These are phyloP conservation scores for Disparrhopalites patrizii DNA, from an alignment of 2,888 invertebrate genomes.

Conservation along the genomic window DNA sequence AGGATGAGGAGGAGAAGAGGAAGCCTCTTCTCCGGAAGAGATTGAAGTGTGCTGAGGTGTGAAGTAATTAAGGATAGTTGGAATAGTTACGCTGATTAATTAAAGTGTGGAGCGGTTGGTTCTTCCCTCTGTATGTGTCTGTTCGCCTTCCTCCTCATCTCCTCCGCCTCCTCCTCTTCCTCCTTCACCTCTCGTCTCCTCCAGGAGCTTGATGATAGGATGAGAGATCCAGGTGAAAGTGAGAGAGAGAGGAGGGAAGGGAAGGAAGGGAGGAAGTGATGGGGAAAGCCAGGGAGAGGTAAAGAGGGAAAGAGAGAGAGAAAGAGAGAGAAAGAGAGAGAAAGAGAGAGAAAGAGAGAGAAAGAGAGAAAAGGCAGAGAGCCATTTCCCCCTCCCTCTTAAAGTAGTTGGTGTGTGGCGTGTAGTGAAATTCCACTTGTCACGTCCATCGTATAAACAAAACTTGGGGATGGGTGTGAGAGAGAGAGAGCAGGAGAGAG, in stretches of 20 bases:
- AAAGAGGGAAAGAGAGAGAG: not conserved
- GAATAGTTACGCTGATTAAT: constrained; percentile 44
- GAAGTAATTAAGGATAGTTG: constrained; percentile 47
- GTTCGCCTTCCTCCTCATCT: not conserved
- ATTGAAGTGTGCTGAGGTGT: constrained; percentile 43
- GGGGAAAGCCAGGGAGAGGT: too few species aligned
- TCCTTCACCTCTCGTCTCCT: not conserved
- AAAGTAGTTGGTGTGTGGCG: not conserved
- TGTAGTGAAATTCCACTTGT: constrained; percentile 42
- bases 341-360: not conserved
- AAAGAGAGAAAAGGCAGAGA: not conserved
- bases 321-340: not conserved
- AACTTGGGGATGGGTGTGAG: constrained; percentile 33
- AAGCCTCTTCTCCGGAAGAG: constrained; percentile 20
- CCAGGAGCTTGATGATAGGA: too few species aligned
- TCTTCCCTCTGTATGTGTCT: too few species aligned
- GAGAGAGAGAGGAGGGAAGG: too few species aligned
- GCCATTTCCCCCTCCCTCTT: constrained; percentile 18
- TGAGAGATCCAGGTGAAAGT: not conserved
- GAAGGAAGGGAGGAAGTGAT: too few species aligned
- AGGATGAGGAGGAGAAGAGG: constrained; percentile 3
- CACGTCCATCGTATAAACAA: constrained; percentile 44
- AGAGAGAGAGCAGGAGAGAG: constrained; percentile 15
- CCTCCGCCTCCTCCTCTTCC: not conserved
- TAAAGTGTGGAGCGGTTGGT: too few species aligned